Evolutionary conservation across 2,797 vertebrate genomes (phyloP).

Genomic region (Eleutherodactylus coqui): DNA sequence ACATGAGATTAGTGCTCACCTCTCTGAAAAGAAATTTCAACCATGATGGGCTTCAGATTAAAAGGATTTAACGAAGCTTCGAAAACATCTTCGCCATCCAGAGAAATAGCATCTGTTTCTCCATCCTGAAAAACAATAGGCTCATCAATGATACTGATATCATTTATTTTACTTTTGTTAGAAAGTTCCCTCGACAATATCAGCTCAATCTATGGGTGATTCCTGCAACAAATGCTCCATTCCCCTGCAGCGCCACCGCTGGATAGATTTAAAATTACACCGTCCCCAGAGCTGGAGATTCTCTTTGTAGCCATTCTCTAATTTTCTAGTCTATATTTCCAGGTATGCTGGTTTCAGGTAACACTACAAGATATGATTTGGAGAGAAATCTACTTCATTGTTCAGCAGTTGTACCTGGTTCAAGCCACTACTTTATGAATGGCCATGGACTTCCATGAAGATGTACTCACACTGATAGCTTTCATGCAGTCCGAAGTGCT

Average conservation of each 20-base stretch:
- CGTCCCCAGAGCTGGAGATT: no score
- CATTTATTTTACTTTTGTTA: neutral
- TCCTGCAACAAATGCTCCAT: neutral
- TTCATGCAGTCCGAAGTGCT: constrained; percentile 70
- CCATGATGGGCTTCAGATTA: constrained; percentile 81
- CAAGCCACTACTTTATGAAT: neutral
- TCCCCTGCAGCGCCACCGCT: neutral
- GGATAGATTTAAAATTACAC: no score
- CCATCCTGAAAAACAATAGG: constrained; percentile 71
- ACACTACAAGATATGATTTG: no score
- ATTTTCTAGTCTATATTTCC: neutral
- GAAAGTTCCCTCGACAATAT: neutral
- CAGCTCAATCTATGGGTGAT: neutral
- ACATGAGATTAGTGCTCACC: constrained; percentile 66
- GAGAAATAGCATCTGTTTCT: constrained; percentile 82
- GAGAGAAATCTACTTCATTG: no score
- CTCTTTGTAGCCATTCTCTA: neutral
- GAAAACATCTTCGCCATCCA: constrained; percentile 85
- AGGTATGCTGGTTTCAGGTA: no score
- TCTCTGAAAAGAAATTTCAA: constrained; percentile 75
- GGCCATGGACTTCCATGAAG: neutral
- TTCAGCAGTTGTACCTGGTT: no score
- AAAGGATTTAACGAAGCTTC: constrained; percentile 80
- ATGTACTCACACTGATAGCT: constrained; percentile 74
- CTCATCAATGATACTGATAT: neutral